Conservation (phyloP, 2,888 invertebrate species). For the Camptogramma bilineatum region DNA sequence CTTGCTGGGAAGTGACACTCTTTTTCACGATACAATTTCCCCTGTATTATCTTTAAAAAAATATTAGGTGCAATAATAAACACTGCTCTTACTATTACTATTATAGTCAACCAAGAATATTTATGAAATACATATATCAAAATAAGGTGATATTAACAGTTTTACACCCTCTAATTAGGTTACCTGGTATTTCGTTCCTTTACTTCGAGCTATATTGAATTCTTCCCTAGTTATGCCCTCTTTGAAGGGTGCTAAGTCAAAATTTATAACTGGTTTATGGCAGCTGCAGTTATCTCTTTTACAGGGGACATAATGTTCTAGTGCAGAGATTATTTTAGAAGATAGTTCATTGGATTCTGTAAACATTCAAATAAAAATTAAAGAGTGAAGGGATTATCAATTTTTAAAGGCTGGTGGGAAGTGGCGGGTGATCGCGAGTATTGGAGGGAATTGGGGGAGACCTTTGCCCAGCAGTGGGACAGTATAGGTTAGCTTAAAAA, state of each 20-base stretch:
- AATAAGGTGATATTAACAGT: too few species aligned
- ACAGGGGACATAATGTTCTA: slow-evolving; percentile 84
- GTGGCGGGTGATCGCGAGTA: too few species aligned
- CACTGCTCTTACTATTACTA: too few species aligned
- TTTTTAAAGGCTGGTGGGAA: neutral
- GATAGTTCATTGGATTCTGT: slow-evolving; percentile 80
- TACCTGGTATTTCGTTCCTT: slow-evolving; percentile 79
- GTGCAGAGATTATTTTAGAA: slow-evolving; percentile 79
- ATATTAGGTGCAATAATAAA: neutral
- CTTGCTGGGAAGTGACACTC: slow-evolving; percentile 97
- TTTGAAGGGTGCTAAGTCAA: slow-evolving; percentile 89
- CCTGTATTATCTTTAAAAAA: slow-evolving; percentile 90
- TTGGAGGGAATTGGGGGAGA: too few species aligned
- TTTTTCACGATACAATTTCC: slow-evolving; percentile 92
- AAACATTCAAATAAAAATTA: neutral
- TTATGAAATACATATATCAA: too few species aligned
- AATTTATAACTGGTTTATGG: slow-evolving; percentile 86
- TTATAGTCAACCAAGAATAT: too few species aligned
- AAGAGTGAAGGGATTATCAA: neutral
- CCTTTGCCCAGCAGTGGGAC: too few species aligned
- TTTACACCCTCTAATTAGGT: too few species aligned
- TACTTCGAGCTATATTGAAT: slow-evolving; percentile 84
- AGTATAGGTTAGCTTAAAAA: too few species aligned
- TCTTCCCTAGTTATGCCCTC: slow-evolving; percentile 89
- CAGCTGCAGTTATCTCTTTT: slow-evolving; percentile 87